Evolutionary conservation across 2,888 invertebrate species (phyloP).

Genomic region (Parnassius glacialis): DNA sequence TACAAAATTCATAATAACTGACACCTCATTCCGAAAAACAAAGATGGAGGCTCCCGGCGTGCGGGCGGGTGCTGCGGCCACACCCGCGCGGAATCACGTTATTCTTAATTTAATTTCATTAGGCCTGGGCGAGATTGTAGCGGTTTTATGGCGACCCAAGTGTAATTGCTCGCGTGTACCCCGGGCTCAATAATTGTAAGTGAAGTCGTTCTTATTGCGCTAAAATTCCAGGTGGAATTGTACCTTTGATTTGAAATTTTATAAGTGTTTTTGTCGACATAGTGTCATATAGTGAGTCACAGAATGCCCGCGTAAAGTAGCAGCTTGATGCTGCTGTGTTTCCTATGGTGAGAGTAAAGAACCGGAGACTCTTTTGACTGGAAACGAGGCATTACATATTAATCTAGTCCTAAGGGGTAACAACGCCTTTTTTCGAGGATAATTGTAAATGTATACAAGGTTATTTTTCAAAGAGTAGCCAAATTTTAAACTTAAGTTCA

Average conservation of each 20-base stretch:
- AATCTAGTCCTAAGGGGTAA: too few relatives aligned
- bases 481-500: too few relatives aligned
- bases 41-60: constrained; percentile 49
- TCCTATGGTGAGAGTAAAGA: too few relatives aligned
- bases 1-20: constrained; percentile 21
- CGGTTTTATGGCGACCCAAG: constrained; percentile 41
- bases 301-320: too few relatives aligned
- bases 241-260: neutral
- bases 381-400: too few relatives aligned
- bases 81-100: constrained; percentile 56
- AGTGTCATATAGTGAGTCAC: too few relatives aligned
- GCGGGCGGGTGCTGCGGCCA: constrained; percentile 29
- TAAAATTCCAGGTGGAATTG: constrained; percentile 3
- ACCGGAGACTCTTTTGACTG: too few relatives aligned
- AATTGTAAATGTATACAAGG: too few relatives aligned
- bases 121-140: constrained; percentile 60
- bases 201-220: constrained; percentile 30
- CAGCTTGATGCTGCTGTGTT: too few relatives aligned
- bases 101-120: constrained; percentile 77
- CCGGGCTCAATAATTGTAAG: constrained; percentile 36
- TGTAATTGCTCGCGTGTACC: constrained; percentile 41
- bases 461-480: too few relatives aligned
- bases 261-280: too few relatives aligned
- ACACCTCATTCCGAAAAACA: constrained; percentile 40
- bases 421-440: too few relatives aligned